phyloP scores from a whole-genome alignment of 2,797 vertebrate species.

The Echiichthys vipera region DNA sequence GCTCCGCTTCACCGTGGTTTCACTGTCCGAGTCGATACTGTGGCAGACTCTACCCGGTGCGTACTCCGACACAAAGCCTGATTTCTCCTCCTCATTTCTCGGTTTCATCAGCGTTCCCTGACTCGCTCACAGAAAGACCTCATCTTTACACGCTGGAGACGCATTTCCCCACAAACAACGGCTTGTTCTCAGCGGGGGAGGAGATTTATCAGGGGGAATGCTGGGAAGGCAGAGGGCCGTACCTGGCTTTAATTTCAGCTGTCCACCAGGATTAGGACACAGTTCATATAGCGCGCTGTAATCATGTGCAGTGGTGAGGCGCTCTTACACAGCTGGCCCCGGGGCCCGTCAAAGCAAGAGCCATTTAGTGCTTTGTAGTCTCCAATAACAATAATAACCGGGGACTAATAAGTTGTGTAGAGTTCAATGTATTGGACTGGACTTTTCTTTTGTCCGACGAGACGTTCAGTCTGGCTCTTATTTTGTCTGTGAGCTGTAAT shows the following conservation, averaged over 20 bases:
- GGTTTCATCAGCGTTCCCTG: neutral
- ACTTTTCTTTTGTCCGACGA: constrained; percentile 5
- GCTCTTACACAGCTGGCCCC: constrained; percentile 54
- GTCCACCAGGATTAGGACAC: constrained; percentile 78
- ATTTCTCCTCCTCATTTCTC: constrained; percentile 21
- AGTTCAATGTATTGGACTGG: neutral
- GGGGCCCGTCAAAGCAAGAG: constrained; percentile 44
- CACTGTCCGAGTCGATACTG: constrained; percentile 9
- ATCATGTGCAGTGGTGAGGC: constrained; percentile 72
- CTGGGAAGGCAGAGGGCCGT: constrained; percentile 66
- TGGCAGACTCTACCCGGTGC: neutral
- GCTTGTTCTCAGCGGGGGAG: constrained; percentile 69
- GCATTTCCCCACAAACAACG: constrained; percentile 44
- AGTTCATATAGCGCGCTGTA: constrained; percentile 76
- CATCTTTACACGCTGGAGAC: constrained; percentile 14
- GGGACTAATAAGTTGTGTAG: constrained; percentile 29
- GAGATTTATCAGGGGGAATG: constrained; percentile 64
- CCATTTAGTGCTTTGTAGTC: constrained; percentile 66
- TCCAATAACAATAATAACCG: constrained; percentile 63
- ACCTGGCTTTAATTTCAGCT: constrained; percentile 84
- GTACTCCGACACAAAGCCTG: neutral
- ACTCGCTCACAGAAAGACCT: constrained; percentile 7
- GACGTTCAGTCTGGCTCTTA: neutral
- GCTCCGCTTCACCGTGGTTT: constrained; percentile 7
- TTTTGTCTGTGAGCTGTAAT: neutral